Evolutionary conservation across 2,888 invertebrate genomes (phyloP), one percentile per base, ranked within the genome.

Genomic region (Parnassius smintheus): DNA sequence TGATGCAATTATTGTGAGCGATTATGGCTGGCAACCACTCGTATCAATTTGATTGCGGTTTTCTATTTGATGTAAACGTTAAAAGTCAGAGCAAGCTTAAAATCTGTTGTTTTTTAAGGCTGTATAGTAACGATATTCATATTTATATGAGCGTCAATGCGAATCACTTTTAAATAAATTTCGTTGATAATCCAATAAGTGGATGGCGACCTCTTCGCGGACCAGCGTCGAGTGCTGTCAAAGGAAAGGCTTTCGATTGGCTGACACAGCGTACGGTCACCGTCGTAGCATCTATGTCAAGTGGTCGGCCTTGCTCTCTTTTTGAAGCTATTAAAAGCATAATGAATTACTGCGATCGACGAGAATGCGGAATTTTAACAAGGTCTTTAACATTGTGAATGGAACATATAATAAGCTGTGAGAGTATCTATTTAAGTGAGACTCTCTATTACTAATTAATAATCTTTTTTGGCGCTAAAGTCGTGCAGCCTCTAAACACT

Each of bases 281-380:
- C 78, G 78, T 70, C 81, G 78, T 76, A 80, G 77, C 72, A 91
- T 86, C 79, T 88, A 73, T 91, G 91, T 91, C 91, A 91, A 91
- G 91, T 80, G 82, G 72, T 71, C 70, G 89, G 88, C 91, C 91
- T 91, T 90, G 91, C 86, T 87, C 91, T 84, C 86, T 82, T 90
- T 91, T 76, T 76, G 10, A 56, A 59, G 80, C 88, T 90, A 88
- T 87, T 90, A 88, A 90, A 88, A 89, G 86, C 88, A 80, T 90
- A 86, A 88, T 88, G 86, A 87, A 85, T 86, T 82, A 85, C 81
- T 81, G 83, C 85, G 81, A 79, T 82, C 76, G 79, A 81, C 71
- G 45, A 85, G 79, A 79, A 71, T 70, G 59, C 59, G 55, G 54
- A 62, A 59, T 25, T 59, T 59, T 56, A 22, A 63, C 18, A 59